Base-by-base conservation (phyloP, 2,113 vertebrate species). In the Triplophysa tibetana region DNA sequence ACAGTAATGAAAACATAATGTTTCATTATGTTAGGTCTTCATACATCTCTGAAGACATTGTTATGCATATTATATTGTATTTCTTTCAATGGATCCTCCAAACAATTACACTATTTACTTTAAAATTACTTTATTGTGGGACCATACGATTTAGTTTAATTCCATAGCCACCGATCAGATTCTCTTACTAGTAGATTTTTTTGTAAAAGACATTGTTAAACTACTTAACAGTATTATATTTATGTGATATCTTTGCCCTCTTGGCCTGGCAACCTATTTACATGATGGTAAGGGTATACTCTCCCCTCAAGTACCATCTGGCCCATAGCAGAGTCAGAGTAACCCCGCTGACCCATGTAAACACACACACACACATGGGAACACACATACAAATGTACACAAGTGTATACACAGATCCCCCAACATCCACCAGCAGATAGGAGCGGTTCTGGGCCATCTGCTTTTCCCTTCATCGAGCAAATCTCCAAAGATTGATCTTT, bases 281-380 rank as follows among this genome's bases (percentile, higher is more conserved):
- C 26, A 66, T 72, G 67, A 61, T 72, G 67, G 24, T 26, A 26
- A 67, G 72, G 61, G 73, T 80, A 73, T 52, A 58, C 61, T 50
- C 61, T 77, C 78, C 73, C 76, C 68, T 79, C 33, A 62, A 61
- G 41, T 80, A 43, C 82, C 82, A 84, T 84, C 78, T 84, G 82
- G 78, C 70, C 69, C 62, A 77, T 21, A 77, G 63, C 54, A 48
- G 78, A 77, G 74, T 41, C 2, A 23, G 68, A 81, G 76, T 68
- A 77, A 83, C 73, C 78, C 67, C 21, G 21, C n/a, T 9, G 54
- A 80, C 66, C 77, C 61, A 78, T 48, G 43, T 65, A 43, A 48
- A 16, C 4, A 19, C 67, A 69, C 56, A 78, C 76, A 50, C 66
- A 79, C 58, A 9, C 19, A 79, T 50, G 64, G 69, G 17, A 64